Evolutionary conservation across 2,113 vertebrate genomes (phyloP).

Genomic region (Atlantisia rogersi): DNA sequence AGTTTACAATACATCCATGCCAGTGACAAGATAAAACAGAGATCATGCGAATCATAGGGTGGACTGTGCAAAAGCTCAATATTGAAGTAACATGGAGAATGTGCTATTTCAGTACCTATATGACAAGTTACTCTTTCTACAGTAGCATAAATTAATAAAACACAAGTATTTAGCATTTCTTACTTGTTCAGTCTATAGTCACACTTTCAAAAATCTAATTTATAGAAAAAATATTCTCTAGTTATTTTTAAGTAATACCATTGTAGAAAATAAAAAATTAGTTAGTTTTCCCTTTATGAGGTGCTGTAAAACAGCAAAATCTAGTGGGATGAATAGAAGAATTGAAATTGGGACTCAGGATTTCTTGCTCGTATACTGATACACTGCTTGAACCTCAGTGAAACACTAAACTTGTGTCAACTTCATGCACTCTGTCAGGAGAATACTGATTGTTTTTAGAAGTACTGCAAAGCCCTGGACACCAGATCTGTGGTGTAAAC

Average conservation of each 20-base stretch:
- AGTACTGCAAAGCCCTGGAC: neutral
- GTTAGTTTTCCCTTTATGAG: neutral
- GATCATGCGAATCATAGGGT: neutral
- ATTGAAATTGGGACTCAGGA: neutral
- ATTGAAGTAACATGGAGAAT: neutral
- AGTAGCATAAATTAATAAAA: neutral
- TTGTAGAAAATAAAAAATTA: neutral
- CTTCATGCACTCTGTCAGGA: fast-evolving
- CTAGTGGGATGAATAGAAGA: neutral
- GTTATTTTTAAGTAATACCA: conserved; percentile 1
- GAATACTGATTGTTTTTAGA: neutral
- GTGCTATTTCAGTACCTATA: neutral
- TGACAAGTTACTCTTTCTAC: neutral
- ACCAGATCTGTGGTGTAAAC: neutral
- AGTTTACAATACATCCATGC: neutral
- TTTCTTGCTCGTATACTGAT: neutral
- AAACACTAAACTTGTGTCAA: neutral
- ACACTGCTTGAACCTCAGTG: neutral
- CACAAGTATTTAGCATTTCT: neutral
- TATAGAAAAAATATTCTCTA: neutral
- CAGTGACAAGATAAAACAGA: neutral
- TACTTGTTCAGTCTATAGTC: neutral
- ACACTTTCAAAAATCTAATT: neutral
- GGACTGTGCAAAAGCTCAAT: neutral
- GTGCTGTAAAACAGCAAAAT: neutral